These are phyloP conservation scores for Lasiurus cinereus DNA, from an alignment of 2,113 vertebrate genomes.

Conservation along the genomic window DNA sequence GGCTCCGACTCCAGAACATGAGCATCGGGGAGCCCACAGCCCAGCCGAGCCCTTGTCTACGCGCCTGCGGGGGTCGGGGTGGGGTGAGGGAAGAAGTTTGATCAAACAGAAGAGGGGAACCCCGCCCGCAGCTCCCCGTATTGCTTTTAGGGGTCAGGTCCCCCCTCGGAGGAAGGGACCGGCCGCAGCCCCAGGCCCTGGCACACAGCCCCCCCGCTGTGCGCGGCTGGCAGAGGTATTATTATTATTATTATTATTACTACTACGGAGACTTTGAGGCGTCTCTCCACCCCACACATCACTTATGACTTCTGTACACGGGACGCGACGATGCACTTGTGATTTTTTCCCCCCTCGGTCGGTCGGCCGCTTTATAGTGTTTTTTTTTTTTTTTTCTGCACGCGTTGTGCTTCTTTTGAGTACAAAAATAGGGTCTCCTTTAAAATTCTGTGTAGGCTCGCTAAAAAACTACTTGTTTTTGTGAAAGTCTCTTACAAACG, in stretches of 20 bases:
- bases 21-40: conserved; percentile 25
- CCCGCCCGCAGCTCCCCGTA: conserved; percentile 80
- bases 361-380: conserved; percentile 91
- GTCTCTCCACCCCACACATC: conserved; percentile 86
- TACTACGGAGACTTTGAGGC: conserved; percentile 84
- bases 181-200: conserved; percentile 78
- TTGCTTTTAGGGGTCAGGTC: conserved; percentile 85
- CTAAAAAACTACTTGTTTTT: conserved; percentile 93
- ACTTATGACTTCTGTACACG: conserved; percentile 91
- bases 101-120: conserved; percentile 86
- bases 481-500: conserved; percentile 93
- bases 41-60: too few relatives aligned
- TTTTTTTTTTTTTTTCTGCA: conserved; percentile 86
- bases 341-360: conserved; percentile 86
- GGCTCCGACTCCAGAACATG: neutral
- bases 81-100: conserved; percentile 80
- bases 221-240: conserved; percentile 86
- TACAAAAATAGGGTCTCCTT: conserved; percentile 92
- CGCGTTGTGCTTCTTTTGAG: conserved; percentile 91
- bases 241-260: too few relatives aligned
- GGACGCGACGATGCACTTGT: conserved; percentile 86
- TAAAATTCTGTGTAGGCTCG: conserved; percentile 91
- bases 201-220: conserved; percentile 79
- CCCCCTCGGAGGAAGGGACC: conserved; percentile 82
- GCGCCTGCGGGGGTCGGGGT: too few relatives aligned